Conservation (phyloP, 2,888 invertebrate species). For the Zele albiditarsus region DNA sequence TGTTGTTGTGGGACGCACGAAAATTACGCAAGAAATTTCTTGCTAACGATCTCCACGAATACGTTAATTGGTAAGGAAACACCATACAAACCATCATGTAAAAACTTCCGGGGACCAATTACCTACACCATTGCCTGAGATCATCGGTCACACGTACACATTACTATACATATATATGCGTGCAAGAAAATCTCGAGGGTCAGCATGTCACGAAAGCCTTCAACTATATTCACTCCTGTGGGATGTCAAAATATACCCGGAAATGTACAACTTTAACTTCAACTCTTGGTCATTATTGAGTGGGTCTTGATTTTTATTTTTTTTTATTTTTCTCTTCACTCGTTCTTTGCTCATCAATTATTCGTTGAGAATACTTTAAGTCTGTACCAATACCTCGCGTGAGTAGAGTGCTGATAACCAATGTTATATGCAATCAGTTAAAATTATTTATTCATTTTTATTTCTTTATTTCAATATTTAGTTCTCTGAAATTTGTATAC, state of each 20-base stretch:
- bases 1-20: slow-evolving; percentile 22
- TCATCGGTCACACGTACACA: not conserved
- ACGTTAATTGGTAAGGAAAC: slow-evolving; percentile 43
- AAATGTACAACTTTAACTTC: slow-evolving; percentile 1
- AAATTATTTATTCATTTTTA: not conserved
- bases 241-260: slow-evolving; percentile 16
- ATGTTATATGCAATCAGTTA: not conserved
- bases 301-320: not conserved
- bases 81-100: slow-evolving; percentile 32
- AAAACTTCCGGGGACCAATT: slow-evolving; percentile 44
- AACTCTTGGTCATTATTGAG: not conserved
- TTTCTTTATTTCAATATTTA: not conserved
- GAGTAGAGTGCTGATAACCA: not conserved
- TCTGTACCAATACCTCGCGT: not conserved
- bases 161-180: not conserved
- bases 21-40: slow-evolving; percentile 26
- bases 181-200: not conserved
- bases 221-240: not conserved
- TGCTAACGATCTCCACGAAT: slow-evolving; percentile 33
- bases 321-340: not conserved
- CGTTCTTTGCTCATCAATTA: slow-evolving; percentile 1
- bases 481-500: not conserved
- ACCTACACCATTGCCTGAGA: slow-evolving; percentile 25
- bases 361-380: not conserved
- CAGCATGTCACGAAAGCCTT: slow-evolving; percentile 12